A percentile compares a stretch with the other conserved stretches of the same genome.
Evolutionary conservation across 2,797 vertebrate species (phyloP).

Genomic region (Spinibarbus caldwelli): DNA sequence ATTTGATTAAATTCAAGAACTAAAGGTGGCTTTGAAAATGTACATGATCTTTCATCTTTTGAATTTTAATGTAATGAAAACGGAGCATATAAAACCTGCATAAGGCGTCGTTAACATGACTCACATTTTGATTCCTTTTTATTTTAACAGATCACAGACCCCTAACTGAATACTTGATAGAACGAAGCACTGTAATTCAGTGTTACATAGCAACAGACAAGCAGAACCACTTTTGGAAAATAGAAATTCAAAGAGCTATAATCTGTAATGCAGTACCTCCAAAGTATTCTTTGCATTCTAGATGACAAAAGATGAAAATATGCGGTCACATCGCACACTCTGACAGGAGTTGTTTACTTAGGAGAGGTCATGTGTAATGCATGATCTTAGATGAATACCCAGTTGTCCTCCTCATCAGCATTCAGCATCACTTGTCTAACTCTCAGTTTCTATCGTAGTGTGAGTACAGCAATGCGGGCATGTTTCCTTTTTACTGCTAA

Average conservation of each 20-base stretch:
- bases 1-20: background rate
- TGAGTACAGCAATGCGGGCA: background rate
- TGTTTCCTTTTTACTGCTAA: slow-evolving; percentile 17
- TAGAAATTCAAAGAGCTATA: slow-evolving; percentile 24
- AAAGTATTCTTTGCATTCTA: slow-evolving; percentile 15
- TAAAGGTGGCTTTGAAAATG: background rate
- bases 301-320: slow-evolving; percentile 31
- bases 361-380: slow-evolving; percentile 25
- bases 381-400: slow-evolving; percentile 12
- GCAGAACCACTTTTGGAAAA: slow-evolving; percentile 24
- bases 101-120: background rate
- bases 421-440: slow-evolving; percentile 15
- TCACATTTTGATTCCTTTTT: slow-evolving; percentile 26
- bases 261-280: background rate
- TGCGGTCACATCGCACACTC: slow-evolving; percentile 28
- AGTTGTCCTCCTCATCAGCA: slow-evolving; percentile 20
- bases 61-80: background rate
- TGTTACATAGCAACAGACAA: slow-evolving; percentile 32
- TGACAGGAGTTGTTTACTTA: slow-evolving; percentile 35
- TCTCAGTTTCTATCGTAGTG: slow-evolving; percentile 3
- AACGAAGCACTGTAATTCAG: slow-evolving; percentile 23
- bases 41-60: background rate
- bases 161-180: slow-evolving; percentile 4
- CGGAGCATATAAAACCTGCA: background rate
- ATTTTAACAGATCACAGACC: slow-evolving; percentile 33